These are phyloP conservation scores for Meriones unguiculatus DNA, from an alignment of 2,113 vertebrate genomes.

Conservation along the genomic window DNA sequence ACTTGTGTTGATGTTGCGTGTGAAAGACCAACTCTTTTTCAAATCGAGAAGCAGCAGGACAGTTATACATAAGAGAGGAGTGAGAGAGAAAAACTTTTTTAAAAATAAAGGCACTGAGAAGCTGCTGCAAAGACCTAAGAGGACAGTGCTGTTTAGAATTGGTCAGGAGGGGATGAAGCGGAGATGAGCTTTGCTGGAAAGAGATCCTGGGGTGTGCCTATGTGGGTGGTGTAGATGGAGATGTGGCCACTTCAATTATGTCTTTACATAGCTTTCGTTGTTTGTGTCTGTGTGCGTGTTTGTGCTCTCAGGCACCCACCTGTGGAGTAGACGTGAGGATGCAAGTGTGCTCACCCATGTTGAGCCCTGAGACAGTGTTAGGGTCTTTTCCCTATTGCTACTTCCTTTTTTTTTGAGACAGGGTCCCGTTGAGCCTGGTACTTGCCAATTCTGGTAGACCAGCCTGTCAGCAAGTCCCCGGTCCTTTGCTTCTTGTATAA, in stretches of 20 bases:
- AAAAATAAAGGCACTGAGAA: not conserved
- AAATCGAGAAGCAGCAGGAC: not conserved
- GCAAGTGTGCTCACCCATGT: not conserved
- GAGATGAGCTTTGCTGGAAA: not conserved
- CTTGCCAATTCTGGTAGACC: not conserved
- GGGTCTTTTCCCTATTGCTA: not conserved
- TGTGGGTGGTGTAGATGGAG: not conserved
- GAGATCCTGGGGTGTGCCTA: not conserved
- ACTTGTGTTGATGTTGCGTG: not conserved
- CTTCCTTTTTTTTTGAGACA: not conserved
- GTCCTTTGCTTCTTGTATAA: too few relatives aligned
- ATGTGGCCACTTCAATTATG: not conserved
- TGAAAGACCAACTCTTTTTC: constrained; percentile 10
- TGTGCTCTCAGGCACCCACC: too few relatives aligned
- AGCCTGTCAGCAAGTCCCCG: not conserved
- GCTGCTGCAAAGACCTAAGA: not conserved
- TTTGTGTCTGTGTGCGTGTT: too few relatives aligned
- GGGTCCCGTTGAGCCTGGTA: too few relatives aligned
- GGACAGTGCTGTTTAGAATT: not conserved
- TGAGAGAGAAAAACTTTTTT: not conserved
- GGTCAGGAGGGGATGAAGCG: not conserved
- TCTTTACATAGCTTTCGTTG: not conserved
- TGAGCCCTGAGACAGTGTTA: too few relatives aligned
- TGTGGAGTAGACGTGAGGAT: not conserved
- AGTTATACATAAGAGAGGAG: not conserved